These are phyloP conservation scores for Musca vetustissima DNA, from an alignment of 1,140 invertebrate species.

Conservation along the genomic window DNA sequence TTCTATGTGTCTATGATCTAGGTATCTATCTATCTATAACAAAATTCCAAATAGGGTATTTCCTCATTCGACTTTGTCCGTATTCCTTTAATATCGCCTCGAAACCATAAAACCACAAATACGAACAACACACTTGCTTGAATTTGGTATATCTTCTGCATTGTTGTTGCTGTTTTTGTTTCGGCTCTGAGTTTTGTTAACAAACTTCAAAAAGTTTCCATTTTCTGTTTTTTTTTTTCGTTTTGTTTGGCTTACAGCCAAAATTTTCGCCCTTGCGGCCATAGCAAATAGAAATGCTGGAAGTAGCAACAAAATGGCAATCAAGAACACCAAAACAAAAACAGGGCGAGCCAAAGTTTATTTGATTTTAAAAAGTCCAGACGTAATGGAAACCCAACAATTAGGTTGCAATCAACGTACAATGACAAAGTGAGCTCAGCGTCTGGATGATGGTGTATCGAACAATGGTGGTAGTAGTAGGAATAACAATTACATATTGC, in stretches of 20 bases:
- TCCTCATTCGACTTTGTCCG: no score
- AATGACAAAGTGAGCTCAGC: no score
- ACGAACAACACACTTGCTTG: not conserved
- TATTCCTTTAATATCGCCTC: not conserved
- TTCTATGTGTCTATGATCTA: no score
- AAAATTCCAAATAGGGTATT: no score
- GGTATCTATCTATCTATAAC: no score
- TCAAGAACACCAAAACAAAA: no score
- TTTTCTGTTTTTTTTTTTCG: no score
- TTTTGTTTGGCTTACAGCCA: conserved; percentile 10
- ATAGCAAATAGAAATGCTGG: not conserved
- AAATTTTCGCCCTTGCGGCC: not conserved
- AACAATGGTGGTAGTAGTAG: no score
- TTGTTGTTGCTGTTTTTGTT: not conserved
- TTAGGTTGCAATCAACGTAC: conserved; percentile 19
- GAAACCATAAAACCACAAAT: conserved; percentile 15
- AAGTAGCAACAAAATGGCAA: not conserved
- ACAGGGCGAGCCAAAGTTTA: not conserved
- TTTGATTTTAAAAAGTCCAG: conserved; percentile 22
- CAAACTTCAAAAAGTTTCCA: conserved; percentile 14
- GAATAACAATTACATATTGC: no score
- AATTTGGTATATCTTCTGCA: not conserved
- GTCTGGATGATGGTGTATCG: no score
- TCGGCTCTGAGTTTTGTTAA: conserved; percentile 10
- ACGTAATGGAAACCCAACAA: conserved; percentile 22